Percentiles rank a stretch among this genome's conserved stretches.
Evolutionary conservation across 2,797 vertebrate species (phyloP).

Genomic region (Hippopotamyrus pictus): DNA sequence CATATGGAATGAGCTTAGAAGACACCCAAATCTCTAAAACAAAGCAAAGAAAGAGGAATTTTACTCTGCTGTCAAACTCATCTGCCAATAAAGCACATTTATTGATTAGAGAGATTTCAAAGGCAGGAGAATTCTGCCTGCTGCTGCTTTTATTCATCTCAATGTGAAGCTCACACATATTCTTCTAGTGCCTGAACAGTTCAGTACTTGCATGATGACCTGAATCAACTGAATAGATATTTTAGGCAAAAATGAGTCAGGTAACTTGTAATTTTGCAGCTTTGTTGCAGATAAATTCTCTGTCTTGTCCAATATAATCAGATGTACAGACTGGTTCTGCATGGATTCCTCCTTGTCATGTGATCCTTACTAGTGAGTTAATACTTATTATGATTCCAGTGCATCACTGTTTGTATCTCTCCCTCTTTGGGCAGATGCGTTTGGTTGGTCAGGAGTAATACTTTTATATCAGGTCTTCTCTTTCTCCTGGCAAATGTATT

Average conservation of each 20-base stretch:
- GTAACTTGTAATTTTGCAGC: neutral
- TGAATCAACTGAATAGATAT: neutral
- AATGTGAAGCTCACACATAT: neutral
- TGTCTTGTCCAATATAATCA: neutral
- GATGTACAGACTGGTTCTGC: neutral
- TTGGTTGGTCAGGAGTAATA: neutral
- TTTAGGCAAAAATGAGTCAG: neutral
- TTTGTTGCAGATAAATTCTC: neutral
- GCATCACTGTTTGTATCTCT: neutral
- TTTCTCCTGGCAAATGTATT: neutral
- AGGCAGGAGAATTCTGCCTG: neutral
- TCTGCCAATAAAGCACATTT: neutral
- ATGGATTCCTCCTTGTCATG: neutral
- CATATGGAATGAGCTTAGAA: constrained; percentile 33
- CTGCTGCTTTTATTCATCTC: neutral
- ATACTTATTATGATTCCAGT: neutral
- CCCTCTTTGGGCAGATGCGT: neutral
- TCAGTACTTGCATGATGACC: neutral
- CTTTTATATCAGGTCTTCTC: neutral
- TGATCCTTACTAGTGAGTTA: neutral
- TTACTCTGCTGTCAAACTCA: neutral
- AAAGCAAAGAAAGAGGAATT: constrained; percentile 22
- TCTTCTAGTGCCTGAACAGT: neutral
- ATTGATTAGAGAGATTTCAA: neutral
- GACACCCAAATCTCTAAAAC: constrained; percentile 34